Percentiles rank a stretch among this genome's conserved stretches.
Evolutionary conservation across 2,113 vertebrate genomes (phyloP).

Genomic region (Gasterosteus aculeatus): DNA sequence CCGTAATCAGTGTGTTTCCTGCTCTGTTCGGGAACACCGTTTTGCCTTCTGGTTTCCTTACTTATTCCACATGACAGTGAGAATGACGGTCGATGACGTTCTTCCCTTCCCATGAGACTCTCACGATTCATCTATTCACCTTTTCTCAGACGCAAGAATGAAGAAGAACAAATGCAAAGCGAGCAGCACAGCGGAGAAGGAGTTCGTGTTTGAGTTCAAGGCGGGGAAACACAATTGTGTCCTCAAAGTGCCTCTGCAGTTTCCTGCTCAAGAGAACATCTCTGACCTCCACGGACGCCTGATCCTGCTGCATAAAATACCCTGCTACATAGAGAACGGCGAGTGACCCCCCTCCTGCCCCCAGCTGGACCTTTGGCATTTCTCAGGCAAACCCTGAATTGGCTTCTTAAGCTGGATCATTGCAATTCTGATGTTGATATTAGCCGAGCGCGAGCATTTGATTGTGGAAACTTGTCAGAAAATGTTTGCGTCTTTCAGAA

Average conservation of each 20-base stretch:
- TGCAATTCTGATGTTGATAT: background rate
- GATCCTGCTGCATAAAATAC: conserved; percentile 91
- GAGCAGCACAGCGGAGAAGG: conserved; percentile 82
- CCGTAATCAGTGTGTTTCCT: background rate
- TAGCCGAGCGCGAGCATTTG: background rate
- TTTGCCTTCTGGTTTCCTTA: background rate
- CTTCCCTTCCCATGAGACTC: background rate
- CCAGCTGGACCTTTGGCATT: too few species aligned
- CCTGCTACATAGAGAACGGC: conserved; percentile 94
- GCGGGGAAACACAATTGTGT: conserved; percentile 85
- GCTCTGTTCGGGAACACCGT: background rate
- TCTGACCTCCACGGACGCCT: conserved; percentile 90
- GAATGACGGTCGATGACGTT: background rate
- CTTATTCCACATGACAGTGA: background rate
- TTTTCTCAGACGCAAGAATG: conserved; percentile 77
- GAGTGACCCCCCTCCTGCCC: conserved; percentile 39
- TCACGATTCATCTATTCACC: background rate
- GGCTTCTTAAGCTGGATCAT: background rate
- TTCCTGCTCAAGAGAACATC: conserved; percentile 89
- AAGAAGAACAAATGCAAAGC: conserved; percentile 86
- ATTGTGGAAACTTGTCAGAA: background rate
- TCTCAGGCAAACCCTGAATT: background rate
- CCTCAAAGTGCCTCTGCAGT: conserved; percentile 89
- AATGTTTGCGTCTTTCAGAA: background rate
- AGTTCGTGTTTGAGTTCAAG: conserved; percentile 89